Evolutionary conservation across 2,113 vertebrate genomes (phyloP), one percentile per base, ranked within the genome.

Genomic region (Motacilla tschutschensis): DNA sequence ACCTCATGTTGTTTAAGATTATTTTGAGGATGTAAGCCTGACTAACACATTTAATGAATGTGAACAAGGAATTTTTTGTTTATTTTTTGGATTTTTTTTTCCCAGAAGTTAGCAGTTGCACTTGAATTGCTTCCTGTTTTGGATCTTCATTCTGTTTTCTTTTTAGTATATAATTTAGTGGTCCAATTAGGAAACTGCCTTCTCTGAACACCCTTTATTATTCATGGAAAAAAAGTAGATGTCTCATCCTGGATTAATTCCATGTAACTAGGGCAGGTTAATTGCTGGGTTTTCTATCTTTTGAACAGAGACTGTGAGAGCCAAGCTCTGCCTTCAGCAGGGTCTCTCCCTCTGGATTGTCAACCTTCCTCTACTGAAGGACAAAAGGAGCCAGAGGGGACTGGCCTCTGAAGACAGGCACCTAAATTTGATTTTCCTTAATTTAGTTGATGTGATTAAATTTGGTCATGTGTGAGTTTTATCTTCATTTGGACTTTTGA

Each of bases 51-150:
- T 62, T 51, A 48, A 54, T 58, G 5, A 71, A 67, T 64, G 24
- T 24, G 14, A 80, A 51, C 3, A 38, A 38, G 5, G 12, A 9
- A 44, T 35, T 46, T 28, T 28, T 58, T 5, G 54, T 24, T 55
- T 55, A 15, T 31, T 36, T 2, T 19, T 59, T 17, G 6, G 5
- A 0, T 26, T 29, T 33, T 21, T 33, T 21, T n/a, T 44, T 59
- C 5, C 0, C 15, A 50, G 29, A 76, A 62, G 11, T 65, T 41
- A 57, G 24, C 2, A 0, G 1, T 31, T 43, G 8, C 40, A 13
- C 19, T 63, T 5, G 3, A 70, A 9, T 55, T 80, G 4, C 33
- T 74, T 78, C 25, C 16, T 71, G 5, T 17, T 91, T 53, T 81
- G 54, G 59, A 54, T 55, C 76, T 54, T 60, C 12, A 46, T 88